These are phyloP conservation scores for Phrynocephalus guinanensis DNA, from an alignment of 2,797 vertebrate genomes.

Conservation along the genomic window DNA sequence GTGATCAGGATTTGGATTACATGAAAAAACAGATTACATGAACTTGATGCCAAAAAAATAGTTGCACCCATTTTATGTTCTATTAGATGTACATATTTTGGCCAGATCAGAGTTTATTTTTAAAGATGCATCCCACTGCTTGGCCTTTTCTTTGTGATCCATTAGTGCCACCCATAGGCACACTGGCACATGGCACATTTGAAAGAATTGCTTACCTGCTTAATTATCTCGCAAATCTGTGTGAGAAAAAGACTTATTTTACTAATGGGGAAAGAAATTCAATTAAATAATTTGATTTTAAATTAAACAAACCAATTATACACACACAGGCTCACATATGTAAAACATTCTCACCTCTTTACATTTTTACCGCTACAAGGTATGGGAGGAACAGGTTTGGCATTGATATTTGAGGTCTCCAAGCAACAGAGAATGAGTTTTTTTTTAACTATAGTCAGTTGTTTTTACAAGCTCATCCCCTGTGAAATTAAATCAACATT, in stretches of 20 bases:
- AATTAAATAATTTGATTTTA: conserved; percentile 58
- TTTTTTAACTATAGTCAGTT: conserved; percentile 47
- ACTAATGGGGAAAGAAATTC: conserved; percentile 50
- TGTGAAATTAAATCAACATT: conserved; percentile 50
- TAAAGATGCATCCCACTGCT: conserved; percentile 48
- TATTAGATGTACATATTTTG: conserved; percentile 48
- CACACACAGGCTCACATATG: conserved; percentile 14
- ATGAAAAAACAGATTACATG: conserved; percentile 41
- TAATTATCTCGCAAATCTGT: conserved; percentile 21
- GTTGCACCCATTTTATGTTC: conserved; percentile 46
- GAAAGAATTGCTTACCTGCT: conserved; percentile 32
- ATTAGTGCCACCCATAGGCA: conserved; percentile 73
- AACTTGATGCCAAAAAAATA: conserved; percentile 40
- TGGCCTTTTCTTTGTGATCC: conserved; percentile 44
- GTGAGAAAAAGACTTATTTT: background rate
- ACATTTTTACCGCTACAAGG: conserved; percentile 36
- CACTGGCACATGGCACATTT: conserved; percentile 42
- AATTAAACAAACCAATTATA: conserved; percentile 23
- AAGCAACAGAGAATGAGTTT: conserved; percentile 50
- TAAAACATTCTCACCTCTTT: conserved; percentile 19
- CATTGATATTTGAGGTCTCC: conserved; percentile 50
- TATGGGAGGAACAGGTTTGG: conserved; percentile 49
- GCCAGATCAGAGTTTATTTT: conserved; percentile 58
- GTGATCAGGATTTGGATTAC: conserved; percentile 41
- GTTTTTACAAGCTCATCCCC: conserved; percentile 35